phyloP scores from a whole-genome alignment of 2,113 vertebrate genomes.

The Bos javanicus region DNA sequence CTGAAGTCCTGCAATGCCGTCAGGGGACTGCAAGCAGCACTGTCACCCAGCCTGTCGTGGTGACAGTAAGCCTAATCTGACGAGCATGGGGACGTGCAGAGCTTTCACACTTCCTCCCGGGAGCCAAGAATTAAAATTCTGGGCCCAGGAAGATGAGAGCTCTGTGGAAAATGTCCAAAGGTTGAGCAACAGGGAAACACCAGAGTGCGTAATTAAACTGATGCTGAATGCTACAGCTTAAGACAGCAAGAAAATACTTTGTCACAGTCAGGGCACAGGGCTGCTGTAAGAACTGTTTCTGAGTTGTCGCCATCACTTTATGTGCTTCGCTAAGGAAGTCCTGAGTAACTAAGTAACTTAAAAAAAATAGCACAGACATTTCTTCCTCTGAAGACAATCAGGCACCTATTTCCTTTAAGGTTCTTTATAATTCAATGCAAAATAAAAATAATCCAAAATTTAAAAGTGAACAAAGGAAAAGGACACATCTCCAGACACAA shows the following conservation, averaged over 20 bases:
- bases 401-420: background rate
- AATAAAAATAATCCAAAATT: conserved; percentile 20
- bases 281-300: background rate
- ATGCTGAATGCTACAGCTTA: background rate
- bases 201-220: background rate
- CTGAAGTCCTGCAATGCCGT: background rate
- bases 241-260: background rate
- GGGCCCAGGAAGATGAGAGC: background rate
- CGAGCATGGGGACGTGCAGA: background rate
- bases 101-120: background rate
- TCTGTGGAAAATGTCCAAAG: conserved; percentile 22
- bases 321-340: background rate
- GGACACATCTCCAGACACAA: background rate
- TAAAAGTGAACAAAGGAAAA: background rate
- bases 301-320: background rate
- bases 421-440: conserved; percentile 12
- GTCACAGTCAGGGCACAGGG: background rate
- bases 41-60: background rate
- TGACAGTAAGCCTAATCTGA: background rate
- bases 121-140: conserved; percentile 30
- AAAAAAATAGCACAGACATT: background rate
- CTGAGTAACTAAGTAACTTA: background rate
- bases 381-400: conserved; percentile 29
- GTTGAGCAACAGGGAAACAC: conserved; percentile 27
- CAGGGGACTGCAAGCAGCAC: background rate